A percentile compares a stretch with the other conserved stretches of the same genome.
Evolutionary conservation across 2,888 invertebrate species (phyloP).

Genomic region (Drosophila atroscutellata): DNA sequence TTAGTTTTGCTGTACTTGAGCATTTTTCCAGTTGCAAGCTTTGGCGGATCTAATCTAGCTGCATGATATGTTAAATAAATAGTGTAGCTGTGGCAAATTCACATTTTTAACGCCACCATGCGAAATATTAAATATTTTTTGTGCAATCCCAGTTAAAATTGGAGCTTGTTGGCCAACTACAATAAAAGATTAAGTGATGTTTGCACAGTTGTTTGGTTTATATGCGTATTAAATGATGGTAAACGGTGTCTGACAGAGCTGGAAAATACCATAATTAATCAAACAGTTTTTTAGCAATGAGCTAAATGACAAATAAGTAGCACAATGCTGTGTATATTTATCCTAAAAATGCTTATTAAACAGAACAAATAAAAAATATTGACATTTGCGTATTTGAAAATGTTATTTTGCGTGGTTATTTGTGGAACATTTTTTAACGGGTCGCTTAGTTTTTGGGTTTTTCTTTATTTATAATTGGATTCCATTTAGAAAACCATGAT

Average conservation of each 20-base stretch:
- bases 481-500: background rate
- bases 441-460: background rate
- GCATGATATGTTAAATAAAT: background rate
- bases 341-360: background rate
- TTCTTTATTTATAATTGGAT: background rate
- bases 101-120: background rate
- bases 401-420: background rate
- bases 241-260: background rate
- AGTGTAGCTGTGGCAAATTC: background rate
- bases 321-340: background rate
- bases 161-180: background rate
- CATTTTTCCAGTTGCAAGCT: background rate
- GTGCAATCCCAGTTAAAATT: background rate
- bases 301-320: background rate
- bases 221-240: background rate
- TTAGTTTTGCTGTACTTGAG: background rate
- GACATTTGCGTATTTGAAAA: background rate
- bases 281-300: background rate
- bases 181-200: background rate
- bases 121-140: background rate
- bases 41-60: background rate
- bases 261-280: background rate
- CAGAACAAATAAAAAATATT: background rate
- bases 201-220: background rate
- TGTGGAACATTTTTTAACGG: background rate